Base-by-base conservation (phyloP, 2,113 vertebrate species). In the Sula dactylatra region DNA sequence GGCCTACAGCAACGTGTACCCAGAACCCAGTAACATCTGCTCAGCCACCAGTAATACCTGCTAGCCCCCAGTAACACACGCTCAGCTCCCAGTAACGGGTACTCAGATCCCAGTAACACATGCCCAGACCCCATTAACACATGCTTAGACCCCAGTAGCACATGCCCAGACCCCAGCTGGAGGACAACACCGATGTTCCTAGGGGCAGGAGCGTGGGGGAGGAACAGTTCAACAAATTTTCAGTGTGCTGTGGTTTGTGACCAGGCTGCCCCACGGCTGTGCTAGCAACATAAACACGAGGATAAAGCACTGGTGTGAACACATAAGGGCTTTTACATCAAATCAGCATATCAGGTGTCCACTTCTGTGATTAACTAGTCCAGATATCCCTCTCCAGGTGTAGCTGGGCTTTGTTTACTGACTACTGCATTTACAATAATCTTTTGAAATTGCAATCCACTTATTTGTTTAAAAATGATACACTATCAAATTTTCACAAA, bases 1-100 rank as follows among this genome's bases (percentile, higher is more conserved):
- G 5, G 66, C 20, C 47, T 29, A 7, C 40, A 36, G 40, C 47
- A 25, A 0, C 0, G 3, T 2, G 0, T 54, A 26, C 24, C 45
- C 31, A 25, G 79, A 6, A 44, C 54, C 50, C 83, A 15, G 55
- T 38, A 27, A 50, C 3, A 7, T 7, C 24, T 13, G 44, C 26
- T 24, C 20, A 24, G 11, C 34, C n/a, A 40, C 58, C 50, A 27
- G 44, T 31, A 26, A 32, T 1, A 3, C 15, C 18, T 21, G 29
- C 34, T 42, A 50, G 6, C 8, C 31, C 52, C 45, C 47, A 40
- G 26, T 26, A 22, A 44, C 56, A 18, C 38, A 1, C 4, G 4
- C 27, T 55, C 38, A 38, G 22, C 47, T 19, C 27, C 54, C 73
- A 67, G 72, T 42, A 29, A 18, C 2, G 6, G 9, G 20, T 17